These are phyloP conservation scores for Indicator indicator DNA, from an alignment of 2,113 vertebrate genomes.

Conservation along the genomic window DNA sequence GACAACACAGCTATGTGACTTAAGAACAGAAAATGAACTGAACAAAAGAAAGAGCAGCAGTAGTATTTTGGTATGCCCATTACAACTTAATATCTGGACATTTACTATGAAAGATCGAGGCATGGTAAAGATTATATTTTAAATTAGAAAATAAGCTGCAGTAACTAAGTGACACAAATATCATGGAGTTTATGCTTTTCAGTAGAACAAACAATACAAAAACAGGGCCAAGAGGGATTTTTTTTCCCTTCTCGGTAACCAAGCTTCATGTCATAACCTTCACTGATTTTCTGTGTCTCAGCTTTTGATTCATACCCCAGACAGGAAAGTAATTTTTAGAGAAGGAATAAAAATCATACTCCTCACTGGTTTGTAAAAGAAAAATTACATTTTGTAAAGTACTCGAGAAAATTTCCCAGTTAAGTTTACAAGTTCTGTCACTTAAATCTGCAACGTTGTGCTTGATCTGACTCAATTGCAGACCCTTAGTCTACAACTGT, in stretches of 20 bases:
- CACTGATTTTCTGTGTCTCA: background rate
- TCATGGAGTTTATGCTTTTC: background rate
- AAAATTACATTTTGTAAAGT: background rate
- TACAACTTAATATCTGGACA: background rate
- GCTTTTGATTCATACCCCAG: background rate
- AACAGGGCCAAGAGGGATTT: background rate
- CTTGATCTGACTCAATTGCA: background rate
- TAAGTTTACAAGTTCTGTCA: background rate
- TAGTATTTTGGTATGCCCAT: background rate
- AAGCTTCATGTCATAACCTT: background rate
- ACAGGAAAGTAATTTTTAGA: background rate
- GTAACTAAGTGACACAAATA: background rate
- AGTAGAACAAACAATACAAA: background rate
- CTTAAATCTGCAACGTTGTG: background rate
- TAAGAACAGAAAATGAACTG: background rate
- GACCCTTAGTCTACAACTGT: background rate
- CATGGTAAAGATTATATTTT: background rate
- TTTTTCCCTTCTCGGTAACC: background rate
- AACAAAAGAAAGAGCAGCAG: background rate
- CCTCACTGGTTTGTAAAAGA: background rate
- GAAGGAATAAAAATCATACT: background rate
- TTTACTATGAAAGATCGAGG: background rate
- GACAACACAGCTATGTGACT: background rate
- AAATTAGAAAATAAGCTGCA: background rate
- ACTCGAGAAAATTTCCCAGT: background rate